Conservation (phyloP, 2,888 invertebrate species). For the Erannis defoliaria region DNA sequence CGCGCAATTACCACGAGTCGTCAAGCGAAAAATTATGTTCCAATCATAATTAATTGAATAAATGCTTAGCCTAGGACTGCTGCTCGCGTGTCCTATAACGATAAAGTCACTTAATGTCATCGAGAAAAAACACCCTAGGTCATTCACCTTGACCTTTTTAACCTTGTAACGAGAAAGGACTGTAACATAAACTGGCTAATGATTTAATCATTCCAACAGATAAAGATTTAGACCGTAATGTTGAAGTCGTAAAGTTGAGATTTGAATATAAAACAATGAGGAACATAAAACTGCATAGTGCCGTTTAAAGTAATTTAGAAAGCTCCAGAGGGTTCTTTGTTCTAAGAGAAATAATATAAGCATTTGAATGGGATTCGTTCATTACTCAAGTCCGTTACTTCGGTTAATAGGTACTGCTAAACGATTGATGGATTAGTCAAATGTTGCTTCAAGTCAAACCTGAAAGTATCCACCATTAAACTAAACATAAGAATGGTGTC, state of each 20-base stretch:
- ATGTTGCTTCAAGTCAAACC: neutral
- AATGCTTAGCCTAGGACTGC: slow-evolving; percentile 36
- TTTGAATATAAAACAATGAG: slow-evolving; percentile 44
- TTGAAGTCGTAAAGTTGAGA: slow-evolving; percentile 31
- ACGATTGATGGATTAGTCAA: slow-evolving; percentile 18
- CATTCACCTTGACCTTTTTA: slow-evolving; percentile 77
- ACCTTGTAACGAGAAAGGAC: slow-evolving; percentile 72
- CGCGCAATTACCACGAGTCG: slow-evolving; percentile 41
- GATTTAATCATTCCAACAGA: slow-evolving; percentile 55
- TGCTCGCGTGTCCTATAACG: slow-evolving; percentile 62
- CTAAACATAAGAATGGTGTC: too few species aligned
- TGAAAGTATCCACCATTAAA: slow-evolving; percentile 1
- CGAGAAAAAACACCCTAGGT: slow-evolving; percentile 60
- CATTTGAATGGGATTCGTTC: slow-evolving; percentile 35
- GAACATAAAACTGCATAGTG: slow-evolving; percentile 63
- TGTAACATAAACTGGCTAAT: slow-evolving; percentile 69
- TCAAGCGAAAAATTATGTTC: slow-evolving; percentile 45
- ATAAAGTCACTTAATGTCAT: slow-evolving; percentile 61
- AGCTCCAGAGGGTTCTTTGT: slow-evolving; percentile 71
- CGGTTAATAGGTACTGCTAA: slow-evolving; percentile 9
- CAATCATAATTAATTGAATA: slow-evolving; percentile 25
- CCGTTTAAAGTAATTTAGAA: slow-evolving; percentile 72
- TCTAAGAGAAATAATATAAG: slow-evolving; percentile 54
- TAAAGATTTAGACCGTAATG: slow-evolving; percentile 35
- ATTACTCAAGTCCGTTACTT: slow-evolving; percentile 24